Base-by-base conservation (phyloP, 2,797 vertebrate species). In the Alcedo quadribrachys region DNA sequence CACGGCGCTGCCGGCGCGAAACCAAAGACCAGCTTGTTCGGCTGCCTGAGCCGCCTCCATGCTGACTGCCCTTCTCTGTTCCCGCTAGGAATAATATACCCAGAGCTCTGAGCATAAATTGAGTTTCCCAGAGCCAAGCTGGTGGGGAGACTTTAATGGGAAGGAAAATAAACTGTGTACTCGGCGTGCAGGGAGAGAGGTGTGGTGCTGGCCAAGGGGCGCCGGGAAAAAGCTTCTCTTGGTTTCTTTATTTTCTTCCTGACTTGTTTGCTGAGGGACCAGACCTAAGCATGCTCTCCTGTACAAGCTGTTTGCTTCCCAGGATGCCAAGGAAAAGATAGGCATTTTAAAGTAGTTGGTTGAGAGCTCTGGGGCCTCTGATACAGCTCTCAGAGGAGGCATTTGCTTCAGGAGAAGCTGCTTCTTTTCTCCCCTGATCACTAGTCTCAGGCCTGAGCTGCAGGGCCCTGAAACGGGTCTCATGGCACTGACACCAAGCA, bases 131-230 rank as follows among this genome's bases (percentile, higher is more conserved):
- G 96, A 93, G 93, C 89, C 94, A 46, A 92, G 42, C 92, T 65
- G 81, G 35, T 78, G 91, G 80, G 91, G 95, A 95, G 94, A 63
- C 87, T 92, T 85, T 92, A 94, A 95, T 92, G 92, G 94, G 94
- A 96, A 95, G 92, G 94, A 94, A 96, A 97, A 97, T 97, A 96
- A 97, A 97, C 90, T 43, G 96, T 90, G 91, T 79, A 68, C 86
- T 91, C 61, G 70, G 92, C 74, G 28, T 95, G 93, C 60, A 11
- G 94, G 94, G 94, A 90, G 92, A 82, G 92, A 82, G 94, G 82
- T 42, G 92, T n/a, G 91, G 55, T 30, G 81, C 81, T 90, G 94
- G 74, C 27, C 2, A 40, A 92, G 80, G 77, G 87, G 77, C 68
- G 22, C 83, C 28, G 53, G 58, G 48, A 61, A 76, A 87, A 84